Evolutionary conservation across 2,797 vertebrate species (phyloP), one percentile per base, ranked within the genome.

Genomic region (Dallia pectoralis): DNA sequence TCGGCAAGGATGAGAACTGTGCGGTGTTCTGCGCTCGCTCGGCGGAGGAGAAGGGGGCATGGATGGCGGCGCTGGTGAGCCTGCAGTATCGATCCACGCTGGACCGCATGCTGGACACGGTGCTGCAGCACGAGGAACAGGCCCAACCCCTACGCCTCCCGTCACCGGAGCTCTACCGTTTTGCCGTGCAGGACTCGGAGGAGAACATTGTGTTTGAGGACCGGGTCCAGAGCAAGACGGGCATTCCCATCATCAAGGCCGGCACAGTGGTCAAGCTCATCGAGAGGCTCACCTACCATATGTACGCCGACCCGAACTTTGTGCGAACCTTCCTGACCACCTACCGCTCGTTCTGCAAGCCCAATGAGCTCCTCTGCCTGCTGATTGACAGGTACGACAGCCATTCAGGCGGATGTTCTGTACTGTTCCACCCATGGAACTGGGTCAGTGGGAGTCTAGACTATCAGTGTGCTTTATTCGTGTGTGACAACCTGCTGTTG

Each of bases 231-330:
- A 96, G 95, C 89, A 95, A 96, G 89, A 97, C 95, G 0, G 97
- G 95, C 29, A 99, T 99, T 68, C 97, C 98, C 33, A 95, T 99
- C 83, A 97, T 99, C 79, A 98, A 98, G 86, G 97, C 95, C 6
- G 98, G 97, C 72, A 98, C 97, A 0, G 97, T 99, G 77, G 95
- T 95, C 85, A 99, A 99, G 71, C 93, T 99, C 73, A 99, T 99
- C 16, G 98, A 99, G 90, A 94, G 98, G 74, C 87, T 99, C 70
- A 99, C 98, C 0, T 99, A 98, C 88, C 97, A 99, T 51, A 99
- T 99, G 98, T 99, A 99, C 81, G 98, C 98, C 92, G 97, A 99
- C 91, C 97, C 97, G 1, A 99, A 99, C 92, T 99, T 99, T 63
- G 97, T 99, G 25, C 96, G 97, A 77, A 99, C 97, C 4, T 99